Conservation (phyloP, 1,140 invertebrate genomes). For the Scylla paramamosain region DNA sequence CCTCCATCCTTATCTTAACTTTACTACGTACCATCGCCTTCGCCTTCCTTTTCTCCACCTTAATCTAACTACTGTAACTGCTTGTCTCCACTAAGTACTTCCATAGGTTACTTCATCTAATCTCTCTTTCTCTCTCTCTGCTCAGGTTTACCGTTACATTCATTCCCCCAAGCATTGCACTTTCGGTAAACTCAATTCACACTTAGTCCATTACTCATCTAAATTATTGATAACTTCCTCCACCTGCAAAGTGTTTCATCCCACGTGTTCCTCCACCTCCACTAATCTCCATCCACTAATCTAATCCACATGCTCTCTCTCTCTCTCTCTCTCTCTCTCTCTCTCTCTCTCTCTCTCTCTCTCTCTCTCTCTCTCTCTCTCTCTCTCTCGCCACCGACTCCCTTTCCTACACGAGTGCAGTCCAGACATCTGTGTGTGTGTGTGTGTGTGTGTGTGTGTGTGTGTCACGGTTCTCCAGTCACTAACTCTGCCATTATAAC, state of each 20-base stretch:
- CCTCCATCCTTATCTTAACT: neutral
- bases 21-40: neutral
- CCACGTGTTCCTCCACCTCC: neutral
- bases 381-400: too few species aligned
- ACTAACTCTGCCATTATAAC: neutral
- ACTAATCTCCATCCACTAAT: neutral
- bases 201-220: neutral
- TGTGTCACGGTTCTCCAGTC: slow-evolving; percentile 9
- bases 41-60: neutral
- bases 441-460: slow-evolving; percentile 12
- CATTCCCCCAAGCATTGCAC: neutral
- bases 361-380: too few species aligned
- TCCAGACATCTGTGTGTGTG: slow-evolving; percentile 4
- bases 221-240: neutral
- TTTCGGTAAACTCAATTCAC: neutral
- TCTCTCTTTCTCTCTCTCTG: slow-evolving; percentile 7
- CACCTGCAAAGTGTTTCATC: neutral
- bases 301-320: neutral
- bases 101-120: neutral
- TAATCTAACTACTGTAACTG: neutral
- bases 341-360: too few species aligned
- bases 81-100: slow-evolving; percentile 14
- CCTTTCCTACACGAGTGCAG: too few species aligned
- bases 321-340: too few species aligned
- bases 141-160: neutral